Conservation (phyloP, 2,888 invertebrate genomes). For the Parasteatoda lunata region DNA sequence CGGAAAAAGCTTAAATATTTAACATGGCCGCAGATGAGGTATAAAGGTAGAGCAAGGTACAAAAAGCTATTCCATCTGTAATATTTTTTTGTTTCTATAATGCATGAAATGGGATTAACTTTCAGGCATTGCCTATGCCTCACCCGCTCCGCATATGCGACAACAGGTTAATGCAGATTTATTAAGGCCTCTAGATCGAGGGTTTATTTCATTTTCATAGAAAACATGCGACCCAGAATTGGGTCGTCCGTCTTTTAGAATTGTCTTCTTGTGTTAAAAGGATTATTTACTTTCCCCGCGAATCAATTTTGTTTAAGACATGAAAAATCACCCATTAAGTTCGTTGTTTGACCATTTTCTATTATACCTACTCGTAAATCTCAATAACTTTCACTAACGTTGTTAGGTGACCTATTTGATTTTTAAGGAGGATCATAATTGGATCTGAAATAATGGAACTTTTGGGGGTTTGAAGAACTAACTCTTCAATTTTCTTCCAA, state of each 20-base stretch:
- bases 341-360: too few relatives aligned
- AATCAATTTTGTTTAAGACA: slow-evolving; percentile 36
- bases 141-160: slow-evolving; percentile 17
- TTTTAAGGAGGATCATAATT: too few relatives aligned
- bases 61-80: slow-evolving; percentile 63
- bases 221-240: slow-evolving; percentile 23
- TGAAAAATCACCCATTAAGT: not conserved
- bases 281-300: slow-evolving; percentile 31
- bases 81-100: slow-evolving; percentile 64
- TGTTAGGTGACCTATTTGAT: too few relatives aligned
- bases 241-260: slow-evolving; percentile 40
- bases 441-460: too few relatives aligned
- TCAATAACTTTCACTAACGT: too few relatives aligned
- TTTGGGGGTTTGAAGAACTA: too few relatives aligned
- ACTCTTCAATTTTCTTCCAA: too few relatives aligned
- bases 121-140: slow-evolving; percentile 8
- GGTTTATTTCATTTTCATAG: slow-evolving; percentile 59
- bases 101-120: slow-evolving; percentile 63
- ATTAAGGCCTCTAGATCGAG: slow-evolving; percentile 52
- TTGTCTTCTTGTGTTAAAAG: slow-evolving; percentile 46
- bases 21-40: slow-evolving; percentile 56
- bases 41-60: slow-evolving; percentile 39
- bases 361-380: too few relatives aligned
- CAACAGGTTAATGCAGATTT: slow-evolving; percentile 66
- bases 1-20: slow-evolving; percentile 63